These are phyloP conservation scores for Coremacera marginata DNA, from an alignment of 2,888 invertebrate species.

Conservation along the genomic window DNA sequence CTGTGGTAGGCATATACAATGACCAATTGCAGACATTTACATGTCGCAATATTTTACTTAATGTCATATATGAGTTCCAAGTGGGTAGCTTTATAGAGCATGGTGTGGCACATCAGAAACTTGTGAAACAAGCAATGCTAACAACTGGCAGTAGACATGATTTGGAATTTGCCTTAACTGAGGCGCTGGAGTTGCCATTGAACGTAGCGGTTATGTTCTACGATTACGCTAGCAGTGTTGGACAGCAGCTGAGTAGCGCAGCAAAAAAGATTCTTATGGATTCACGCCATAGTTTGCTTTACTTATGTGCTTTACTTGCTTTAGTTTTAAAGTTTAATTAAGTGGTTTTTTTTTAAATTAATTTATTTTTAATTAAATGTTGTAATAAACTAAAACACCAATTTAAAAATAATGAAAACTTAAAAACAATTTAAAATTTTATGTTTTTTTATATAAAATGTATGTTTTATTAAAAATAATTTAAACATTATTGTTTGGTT, in stretches of 20 bases:
- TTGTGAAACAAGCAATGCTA: constrained; percentile 57
- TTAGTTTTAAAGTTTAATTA: too few relatives aligned
- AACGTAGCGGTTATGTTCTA: constrained; percentile 63
- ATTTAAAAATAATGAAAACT: too few relatives aligned
- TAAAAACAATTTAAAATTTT: too few relatives aligned
- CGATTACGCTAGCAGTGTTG: constrained; percentile 44
- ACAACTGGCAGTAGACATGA: constrained; percentile 62
- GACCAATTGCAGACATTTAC: constrained; percentile 53
- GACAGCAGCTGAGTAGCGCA: not conserved
- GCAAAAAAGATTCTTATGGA: not conserved
- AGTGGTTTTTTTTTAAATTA: too few relatives aligned
- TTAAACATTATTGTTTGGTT: too few relatives aligned
- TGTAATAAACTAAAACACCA: too few relatives aligned
- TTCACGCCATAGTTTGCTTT: not conserved
- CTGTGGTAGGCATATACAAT: constrained; percentile 55
- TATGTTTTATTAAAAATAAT: too few relatives aligned
- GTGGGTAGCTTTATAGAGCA: constrained; percentile 48
- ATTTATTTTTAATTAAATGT: too few relatives aligned
- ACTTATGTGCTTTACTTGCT: not conserved
- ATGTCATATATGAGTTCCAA: constrained; percentile 61
- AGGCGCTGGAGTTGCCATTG: constrained; percentile 60
- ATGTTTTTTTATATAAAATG: too few relatives aligned
- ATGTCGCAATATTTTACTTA: constrained; percentile 65
- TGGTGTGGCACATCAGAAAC: constrained; percentile 55
- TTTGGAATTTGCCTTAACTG: constrained; percentile 61